A percentile compares a stretch with the other conserved stretches of the same genome.
Conservation (phyloP, 1,140 invertebrate genomes). For the Orussus abietinus region DNA sequence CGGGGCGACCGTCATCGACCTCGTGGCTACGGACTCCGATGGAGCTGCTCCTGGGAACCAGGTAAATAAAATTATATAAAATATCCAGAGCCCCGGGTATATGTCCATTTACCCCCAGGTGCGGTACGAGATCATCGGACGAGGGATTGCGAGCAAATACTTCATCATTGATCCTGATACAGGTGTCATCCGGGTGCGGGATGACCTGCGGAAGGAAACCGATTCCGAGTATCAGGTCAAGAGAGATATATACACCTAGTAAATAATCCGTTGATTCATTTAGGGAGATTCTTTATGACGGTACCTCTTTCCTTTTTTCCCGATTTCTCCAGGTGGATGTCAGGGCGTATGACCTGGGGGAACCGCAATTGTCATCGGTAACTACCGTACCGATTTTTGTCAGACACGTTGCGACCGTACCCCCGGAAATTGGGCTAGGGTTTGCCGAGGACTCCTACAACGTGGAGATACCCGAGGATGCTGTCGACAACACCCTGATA, state of each 20-base stretch:
- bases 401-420: constrained; percentile 67
- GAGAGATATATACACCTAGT: constrained; percentile 19
- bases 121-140: constrained; percentile 76
- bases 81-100: neutral
- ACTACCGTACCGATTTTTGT: constrained; percentile 78
- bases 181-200: constrained; percentile 71
- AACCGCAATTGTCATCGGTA: constrained; percentile 76
- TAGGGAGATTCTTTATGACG: no score
- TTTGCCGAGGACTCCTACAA: constrained; percentile 82
- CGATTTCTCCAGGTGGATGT: constrained; percentile 69
- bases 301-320: no score
- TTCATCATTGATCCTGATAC: constrained; percentile 84
- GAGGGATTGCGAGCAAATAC: constrained; percentile 74
- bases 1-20: constrained; percentile 72
- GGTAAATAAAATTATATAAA: constrained; percentile 47
- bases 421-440: constrained; percentile 68
- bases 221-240: constrained; percentile 83
- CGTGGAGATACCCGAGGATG: constrained; percentile 75
- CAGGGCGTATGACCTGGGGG: constrained; percentile 80
- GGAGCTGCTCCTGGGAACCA: constrained; percentile 78
- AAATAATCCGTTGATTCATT: no score
- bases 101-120: constrained; percentile 44
- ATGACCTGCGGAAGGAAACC: constrained; percentile 78
- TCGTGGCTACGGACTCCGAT: constrained; percentile 77
- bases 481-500: constrained; percentile 63